Percentiles rank a stretch among this genome's conserved stretches.
Evolutionary conservation across 1,140 invertebrate genomes (phyloP).

Genomic region (Trachelipus rathkii): DNA sequence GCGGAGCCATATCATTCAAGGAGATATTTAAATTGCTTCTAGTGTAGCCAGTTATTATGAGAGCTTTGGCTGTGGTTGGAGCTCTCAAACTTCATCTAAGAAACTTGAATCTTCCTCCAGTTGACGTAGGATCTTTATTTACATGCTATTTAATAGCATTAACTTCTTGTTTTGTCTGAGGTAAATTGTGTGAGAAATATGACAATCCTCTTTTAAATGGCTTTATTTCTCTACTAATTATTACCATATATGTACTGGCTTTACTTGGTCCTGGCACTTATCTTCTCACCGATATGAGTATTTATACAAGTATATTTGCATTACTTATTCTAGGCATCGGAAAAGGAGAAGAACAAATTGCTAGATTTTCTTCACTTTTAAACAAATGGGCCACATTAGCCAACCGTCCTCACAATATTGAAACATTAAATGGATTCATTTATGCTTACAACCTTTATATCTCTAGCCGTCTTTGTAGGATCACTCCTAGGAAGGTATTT

Average conservation of each 20-base stretch:
- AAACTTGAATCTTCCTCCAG: slow-evolving; percentile 65
- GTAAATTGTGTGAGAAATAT: slow-evolving; percentile 68
- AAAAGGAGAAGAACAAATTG: slow-evolving; percentile 72
- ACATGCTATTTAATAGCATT: slow-evolving; percentile 79
- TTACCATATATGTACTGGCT: slow-evolving; percentile 62
- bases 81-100: slow-evolving; percentile 74
- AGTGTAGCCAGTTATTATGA: slow-evolving; percentile 53
- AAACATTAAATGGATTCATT: slow-evolving; percentile 79
- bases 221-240: slow-evolving; percentile 62
- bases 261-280: slow-evolving; percentile 62
- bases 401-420: slow-evolving; percentile 71
- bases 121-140: slow-evolving; percentile 76
- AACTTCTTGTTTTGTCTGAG: slow-evolving; percentile 71
- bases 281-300: slow-evolving; percentile 27
- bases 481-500: slow-evolving; percentile 72
- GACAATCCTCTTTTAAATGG: slow-evolving; percentile 64
- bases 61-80: slow-evolving; percentile 65
- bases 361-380: slow-evolving; percentile 78
- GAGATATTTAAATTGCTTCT: slow-evolving; percentile 50
- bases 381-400: slow-evolving; percentile 64
- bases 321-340: slow-evolving; percentile 73
- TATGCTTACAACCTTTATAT: slow-evolving; percentile 78
- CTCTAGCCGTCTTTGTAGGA: slow-evolving; percentile 74
- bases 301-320: slow-evolving; percentile 57
- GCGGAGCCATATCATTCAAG: slow-evolving; percentile 56